Conservation (phyloP, 2,888 invertebrate species). For the Sepioteuthis lessoniana region DNA sequence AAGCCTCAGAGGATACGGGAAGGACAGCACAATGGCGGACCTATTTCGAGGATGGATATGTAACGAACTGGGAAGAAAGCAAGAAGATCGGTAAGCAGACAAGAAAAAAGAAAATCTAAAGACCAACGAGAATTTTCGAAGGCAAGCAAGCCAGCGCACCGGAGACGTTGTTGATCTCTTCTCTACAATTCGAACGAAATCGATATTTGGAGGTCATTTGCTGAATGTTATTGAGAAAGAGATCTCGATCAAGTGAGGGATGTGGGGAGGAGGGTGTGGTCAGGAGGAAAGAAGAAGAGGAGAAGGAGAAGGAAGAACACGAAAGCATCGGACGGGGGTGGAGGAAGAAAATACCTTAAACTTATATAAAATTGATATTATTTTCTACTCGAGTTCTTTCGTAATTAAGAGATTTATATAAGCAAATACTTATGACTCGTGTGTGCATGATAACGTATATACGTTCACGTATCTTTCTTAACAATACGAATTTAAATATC, state of each 20-base stretch:
- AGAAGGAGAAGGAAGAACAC: background rate
- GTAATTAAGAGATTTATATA: no score
- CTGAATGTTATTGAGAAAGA: conserved; percentile 33
- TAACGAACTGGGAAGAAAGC: background rate
- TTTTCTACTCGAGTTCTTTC: no score
- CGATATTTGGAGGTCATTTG: conserved; percentile 23
- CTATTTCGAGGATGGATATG: background rate
- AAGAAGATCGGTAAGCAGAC: no score
- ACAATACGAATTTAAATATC: no score
- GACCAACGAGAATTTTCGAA: background rate
- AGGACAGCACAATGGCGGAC: background rate
- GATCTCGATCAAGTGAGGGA: background rate
- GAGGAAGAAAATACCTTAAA: no score
- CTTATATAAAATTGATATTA: no score
- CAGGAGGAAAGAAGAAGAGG: background rate
- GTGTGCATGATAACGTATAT: no score
- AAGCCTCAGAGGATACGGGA: background rate
- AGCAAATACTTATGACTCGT: no score
- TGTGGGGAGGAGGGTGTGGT: background rate
- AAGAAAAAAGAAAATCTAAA: background rate
- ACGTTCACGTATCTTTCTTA: no score
- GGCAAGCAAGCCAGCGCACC: background rate
- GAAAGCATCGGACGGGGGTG: background rate
- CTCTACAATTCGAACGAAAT: background rate
- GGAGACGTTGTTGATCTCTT: background rate